A percentile compares a stretch with the other conserved stretches of the same genome.
Conservation (phyloP, 2,888 invertebrate genomes). For the Apodemia mormo region DNA sequence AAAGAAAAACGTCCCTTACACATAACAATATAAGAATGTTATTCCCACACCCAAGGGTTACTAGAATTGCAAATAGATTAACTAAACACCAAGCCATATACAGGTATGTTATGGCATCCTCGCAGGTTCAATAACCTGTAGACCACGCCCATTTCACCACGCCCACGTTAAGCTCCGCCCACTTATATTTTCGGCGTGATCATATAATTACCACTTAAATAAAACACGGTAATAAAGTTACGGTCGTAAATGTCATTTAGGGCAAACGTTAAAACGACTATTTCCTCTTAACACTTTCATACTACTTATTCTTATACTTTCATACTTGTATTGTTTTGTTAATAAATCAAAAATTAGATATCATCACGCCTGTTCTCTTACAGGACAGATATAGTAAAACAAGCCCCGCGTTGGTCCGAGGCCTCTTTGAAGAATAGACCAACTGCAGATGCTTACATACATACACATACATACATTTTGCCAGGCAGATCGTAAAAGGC, state of each 20-base stretch:
- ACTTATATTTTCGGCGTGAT: constrained; percentile 39
- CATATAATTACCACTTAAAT: constrained; percentile 23
- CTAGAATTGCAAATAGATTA: constrained; percentile 62
- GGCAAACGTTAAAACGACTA: too few species aligned
- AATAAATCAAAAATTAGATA: too few species aligned
- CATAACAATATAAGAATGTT: neutral
- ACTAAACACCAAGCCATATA: constrained; percentile 43
- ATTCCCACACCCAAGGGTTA: constrained; percentile 44
- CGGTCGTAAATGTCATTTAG: neutral
- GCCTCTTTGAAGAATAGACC: too few species aligned
- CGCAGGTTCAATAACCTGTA: constrained; percentile 57
- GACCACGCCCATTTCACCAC: constrained; percentile 61
- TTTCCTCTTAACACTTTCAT: too few species aligned
- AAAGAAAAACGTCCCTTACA: neutral
- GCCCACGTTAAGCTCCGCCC: constrained; percentile 62
- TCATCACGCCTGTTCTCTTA: too few species aligned
- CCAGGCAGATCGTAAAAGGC: too few species aligned
- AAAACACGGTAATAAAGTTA: constrained; percentile 9
- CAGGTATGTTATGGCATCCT: constrained; percentile 40
- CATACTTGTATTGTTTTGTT: too few species aligned
- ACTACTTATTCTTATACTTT: too few species aligned
- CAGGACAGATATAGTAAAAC: too few species aligned
- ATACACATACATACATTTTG: too few species aligned
- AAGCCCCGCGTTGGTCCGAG: too few species aligned
- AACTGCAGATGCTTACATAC: too few species aligned